Conservation (phyloP, 2,888 invertebrate species). For the Melieria picta region DNA sequence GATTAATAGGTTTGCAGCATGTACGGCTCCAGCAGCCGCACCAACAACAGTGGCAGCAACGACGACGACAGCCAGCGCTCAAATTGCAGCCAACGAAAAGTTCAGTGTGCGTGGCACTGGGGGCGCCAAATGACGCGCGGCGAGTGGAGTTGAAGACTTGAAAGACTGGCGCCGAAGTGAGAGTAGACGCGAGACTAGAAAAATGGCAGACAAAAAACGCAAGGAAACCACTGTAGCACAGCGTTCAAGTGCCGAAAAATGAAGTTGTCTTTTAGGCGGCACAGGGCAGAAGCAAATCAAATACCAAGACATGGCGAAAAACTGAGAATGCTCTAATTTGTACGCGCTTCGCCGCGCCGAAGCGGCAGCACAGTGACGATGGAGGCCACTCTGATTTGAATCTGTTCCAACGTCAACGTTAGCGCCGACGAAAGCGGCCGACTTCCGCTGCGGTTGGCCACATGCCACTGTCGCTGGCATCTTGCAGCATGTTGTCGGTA, state of each 20-base stretch:
- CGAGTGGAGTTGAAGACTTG: background rate
- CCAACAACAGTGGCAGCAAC: background rate
- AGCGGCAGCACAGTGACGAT: too few relatives aligned
- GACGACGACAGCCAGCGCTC: background rate
- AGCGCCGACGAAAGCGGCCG: background rate
- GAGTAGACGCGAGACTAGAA: background rate
- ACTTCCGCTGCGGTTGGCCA: too few relatives aligned
- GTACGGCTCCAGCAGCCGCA: conserved; percentile 6
- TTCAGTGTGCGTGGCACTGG: conserved; percentile 2
- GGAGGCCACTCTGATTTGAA: background rate
- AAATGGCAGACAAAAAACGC: background rate
- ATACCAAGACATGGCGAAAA: too few relatives aligned
- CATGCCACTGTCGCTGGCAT: too few relatives aligned
- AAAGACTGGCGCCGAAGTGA: background rate
- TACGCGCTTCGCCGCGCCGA: too few relatives aligned
- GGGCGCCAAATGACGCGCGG: background rate
- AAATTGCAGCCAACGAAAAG: conserved; percentile 25
- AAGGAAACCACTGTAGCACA: too few relatives aligned
- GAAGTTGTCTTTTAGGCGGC: too few relatives aligned
- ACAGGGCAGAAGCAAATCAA: too few relatives aligned
- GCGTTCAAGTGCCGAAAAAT: too few relatives aligned
- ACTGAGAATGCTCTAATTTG: too few relatives aligned
- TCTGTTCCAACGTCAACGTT: background rate
- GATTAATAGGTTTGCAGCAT: conserved; percentile 46
- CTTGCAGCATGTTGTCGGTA: too few relatives aligned